Evolutionary conservation across 2,113 vertebrate genomes (phyloP).

Genomic region (Oncorhynchus masou): DNA sequence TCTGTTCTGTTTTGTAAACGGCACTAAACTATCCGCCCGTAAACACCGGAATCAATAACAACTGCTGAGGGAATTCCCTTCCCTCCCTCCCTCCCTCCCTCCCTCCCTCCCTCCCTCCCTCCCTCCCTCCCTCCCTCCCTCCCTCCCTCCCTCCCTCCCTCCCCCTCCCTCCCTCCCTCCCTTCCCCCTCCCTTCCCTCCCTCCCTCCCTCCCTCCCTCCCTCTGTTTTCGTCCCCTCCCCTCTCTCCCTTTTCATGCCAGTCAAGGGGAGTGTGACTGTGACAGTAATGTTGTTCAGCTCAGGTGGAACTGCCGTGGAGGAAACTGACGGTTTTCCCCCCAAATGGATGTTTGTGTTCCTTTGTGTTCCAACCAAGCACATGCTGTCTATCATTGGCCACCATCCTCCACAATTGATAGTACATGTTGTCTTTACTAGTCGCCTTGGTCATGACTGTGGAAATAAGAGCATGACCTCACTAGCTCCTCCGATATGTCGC

Average conservation of each 20-base stretch:
- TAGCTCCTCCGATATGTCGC: too few relatives aligned
- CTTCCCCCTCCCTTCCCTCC: conserved; percentile 49
- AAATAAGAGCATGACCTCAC: too few relatives aligned
- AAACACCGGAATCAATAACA: conserved; percentile 97
- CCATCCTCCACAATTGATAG: too few relatives aligned
- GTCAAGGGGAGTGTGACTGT: conserved; percentile 51
- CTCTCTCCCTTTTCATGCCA: conserved; percentile 54
- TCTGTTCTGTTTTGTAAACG: conserved; percentile 99
- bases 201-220: conserved; percentile 38
- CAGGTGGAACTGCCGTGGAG: conserved; percentile 50
- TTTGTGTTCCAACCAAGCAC: conserved; percentile 36
- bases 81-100: conserved; percentile 25
- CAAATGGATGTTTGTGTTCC: conserved; percentile 51
- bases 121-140: conserved; percentile 24
- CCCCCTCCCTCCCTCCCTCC: conserved; percentile 23
- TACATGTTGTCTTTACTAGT: too few relatives aligned
- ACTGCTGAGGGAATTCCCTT: conserved; percentile 92
- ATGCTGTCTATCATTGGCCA: background rate
- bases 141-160: background rate
- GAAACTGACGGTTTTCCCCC: conserved; percentile 60
- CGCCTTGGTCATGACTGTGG: too few relatives aligned
- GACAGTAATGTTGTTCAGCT: conserved; percentile 30
- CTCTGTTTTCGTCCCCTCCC: conserved; percentile 2
- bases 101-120: background rate
- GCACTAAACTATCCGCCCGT: conserved; percentile 92